Evolutionary conservation across 2,888 invertebrate species (phyloP), one percentile per base, ranked within the genome.

Genomic region (Adela reaumurella): DNA sequence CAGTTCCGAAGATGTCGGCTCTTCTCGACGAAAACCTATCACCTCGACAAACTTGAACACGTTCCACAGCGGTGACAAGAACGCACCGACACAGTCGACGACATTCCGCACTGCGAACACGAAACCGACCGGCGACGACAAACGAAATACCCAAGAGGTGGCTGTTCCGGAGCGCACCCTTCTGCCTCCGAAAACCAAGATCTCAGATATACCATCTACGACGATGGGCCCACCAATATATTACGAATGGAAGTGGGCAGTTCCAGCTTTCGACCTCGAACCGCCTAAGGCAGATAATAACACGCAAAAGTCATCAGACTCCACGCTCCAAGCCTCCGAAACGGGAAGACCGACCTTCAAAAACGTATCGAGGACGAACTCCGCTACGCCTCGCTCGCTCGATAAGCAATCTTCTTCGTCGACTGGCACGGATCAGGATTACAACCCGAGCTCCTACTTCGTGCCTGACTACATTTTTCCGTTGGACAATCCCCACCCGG

Each of bases 191-290:
- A 81, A 82, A 53, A 62, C 62, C 1, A 76, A 82, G 16, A 70
- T 69, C 50, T 62, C 79, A 1, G 55, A 62, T 1, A 52, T 63
- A 5, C 63, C 64, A 1, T 66, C 76, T 3, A 81, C 83, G 1
- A 85, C 85, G 0, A 79, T 82, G 58, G 84, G 84, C 1, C 85
- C 85, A 0, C 83, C 84, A 1, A 81, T 84, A 47, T 84, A 84
- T 57, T 84, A 82, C 55, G 83, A 85, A 61, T 84, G 84, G 84
- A 84, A 84, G 62, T 84, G 84, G 84, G 84, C 84, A 4, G 80
- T 82, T 1, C 84, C 84, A 1, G 82, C 84, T 0, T 78, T 82
- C 49, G 83, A 79, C 14, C 61, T 85, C 1, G 74, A 81, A 52
- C 82, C 81, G 6, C 85, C 84, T 0, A 83, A 81, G 53, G 51